These are phyloP conservation scores for Chlorodrepanis virens DNA, from an alignment of 2,113 vertebrate genomes.

Conservation along the genomic window DNA sequence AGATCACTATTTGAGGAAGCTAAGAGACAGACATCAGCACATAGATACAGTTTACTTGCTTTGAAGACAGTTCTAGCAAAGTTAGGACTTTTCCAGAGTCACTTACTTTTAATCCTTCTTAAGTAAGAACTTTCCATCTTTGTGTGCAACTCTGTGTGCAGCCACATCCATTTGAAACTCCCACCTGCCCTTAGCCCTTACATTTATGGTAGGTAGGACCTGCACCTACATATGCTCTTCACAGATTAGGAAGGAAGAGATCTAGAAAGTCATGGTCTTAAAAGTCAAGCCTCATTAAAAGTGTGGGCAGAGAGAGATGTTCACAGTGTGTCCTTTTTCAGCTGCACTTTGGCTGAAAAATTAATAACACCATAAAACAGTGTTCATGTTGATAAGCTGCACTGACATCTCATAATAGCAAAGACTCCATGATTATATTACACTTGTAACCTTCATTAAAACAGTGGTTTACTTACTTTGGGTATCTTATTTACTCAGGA, in stretches of 20 bases:
- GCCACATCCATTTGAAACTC: not conserved
- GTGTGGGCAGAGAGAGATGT: not conserved
- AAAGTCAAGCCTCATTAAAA: not conserved
- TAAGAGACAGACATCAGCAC: not conserved
- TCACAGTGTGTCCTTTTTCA: not conserved
- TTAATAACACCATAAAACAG: not conserved
- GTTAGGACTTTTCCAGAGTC: not conserved
- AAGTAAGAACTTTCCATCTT: not conserved
- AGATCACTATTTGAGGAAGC: not conserved
- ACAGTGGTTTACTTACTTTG: slow-evolving; percentile 73
- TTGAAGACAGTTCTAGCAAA: not conserved
- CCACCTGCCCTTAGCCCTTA: not conserved
- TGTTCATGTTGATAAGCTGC: not conserved
- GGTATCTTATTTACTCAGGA: slow-evolving; percentile 75
- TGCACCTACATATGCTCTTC: not conserved
- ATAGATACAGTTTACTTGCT: not conserved
- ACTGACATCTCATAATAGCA: not conserved
- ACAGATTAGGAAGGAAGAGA: not conserved
- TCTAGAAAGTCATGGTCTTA: not conserved
- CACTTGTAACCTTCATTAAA: slow-evolving; percentile 71
- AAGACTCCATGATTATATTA: slow-evolving; percentile 40
- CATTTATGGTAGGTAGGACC: not conserved
- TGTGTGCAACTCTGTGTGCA: not conserved
- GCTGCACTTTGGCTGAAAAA: not conserved
- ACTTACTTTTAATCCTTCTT: not conserved